These are phyloP conservation scores for Thelaira solivaga DNA, from an alignment of 2,888 invertebrate genomes.

Conservation along the genomic window DNA sequence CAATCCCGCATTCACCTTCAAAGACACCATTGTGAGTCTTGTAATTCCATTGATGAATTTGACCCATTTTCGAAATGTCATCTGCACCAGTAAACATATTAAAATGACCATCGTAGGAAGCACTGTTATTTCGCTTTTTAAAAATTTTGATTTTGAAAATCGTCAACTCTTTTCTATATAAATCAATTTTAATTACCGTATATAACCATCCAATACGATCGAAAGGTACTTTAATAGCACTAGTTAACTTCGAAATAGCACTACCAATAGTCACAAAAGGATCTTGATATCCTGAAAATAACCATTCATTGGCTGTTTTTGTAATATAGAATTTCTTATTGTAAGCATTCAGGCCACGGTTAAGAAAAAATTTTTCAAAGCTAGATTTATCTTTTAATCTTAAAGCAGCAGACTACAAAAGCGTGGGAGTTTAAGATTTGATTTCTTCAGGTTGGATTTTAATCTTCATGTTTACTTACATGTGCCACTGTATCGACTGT, in stretches of 20 bases:
- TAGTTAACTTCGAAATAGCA: slow-evolving; percentile 78
- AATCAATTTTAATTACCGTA: slow-evolving; percentile 76
- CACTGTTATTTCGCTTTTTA: slow-evolving; percentile 86
- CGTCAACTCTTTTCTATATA: too few species aligned
- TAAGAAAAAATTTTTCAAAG: slow-evolving; percentile 79
- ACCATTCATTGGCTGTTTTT: slow-evolving; percentile 82
- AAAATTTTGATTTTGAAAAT: too few species aligned
- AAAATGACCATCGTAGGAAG: slow-evolving; percentile 84
- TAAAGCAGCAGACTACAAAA: slow-evolving; percentile 74
- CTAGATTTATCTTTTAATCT: slow-evolving; percentile 61
- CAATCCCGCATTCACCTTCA: slow-evolving; percentile 79
- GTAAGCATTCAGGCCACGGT: slow-evolving; percentile 77
- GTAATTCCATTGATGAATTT: slow-evolving; percentile 85
- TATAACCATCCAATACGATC: slow-evolving; percentile 92
- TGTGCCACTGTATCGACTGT: slow-evolving; percentile 87
- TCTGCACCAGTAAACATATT: slow-evolving; percentile 86
- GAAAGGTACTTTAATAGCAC: slow-evolving; percentile 79
- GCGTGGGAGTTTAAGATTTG: neutral
- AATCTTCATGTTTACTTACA: slow-evolving; percentile 80
- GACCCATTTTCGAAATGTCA: slow-evolving; percentile 82
- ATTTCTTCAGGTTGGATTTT: neutral
- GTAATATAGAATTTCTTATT: slow-evolving; percentile 78
- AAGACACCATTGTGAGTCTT: slow-evolving; percentile 79
- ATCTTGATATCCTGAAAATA: slow-evolving; percentile 89
- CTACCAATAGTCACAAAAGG: slow-evolving; percentile 82